Evolutionary conservation across 2,113 vertebrate species (phyloP).

Genomic region (Siniperca chuatsi): DNA sequence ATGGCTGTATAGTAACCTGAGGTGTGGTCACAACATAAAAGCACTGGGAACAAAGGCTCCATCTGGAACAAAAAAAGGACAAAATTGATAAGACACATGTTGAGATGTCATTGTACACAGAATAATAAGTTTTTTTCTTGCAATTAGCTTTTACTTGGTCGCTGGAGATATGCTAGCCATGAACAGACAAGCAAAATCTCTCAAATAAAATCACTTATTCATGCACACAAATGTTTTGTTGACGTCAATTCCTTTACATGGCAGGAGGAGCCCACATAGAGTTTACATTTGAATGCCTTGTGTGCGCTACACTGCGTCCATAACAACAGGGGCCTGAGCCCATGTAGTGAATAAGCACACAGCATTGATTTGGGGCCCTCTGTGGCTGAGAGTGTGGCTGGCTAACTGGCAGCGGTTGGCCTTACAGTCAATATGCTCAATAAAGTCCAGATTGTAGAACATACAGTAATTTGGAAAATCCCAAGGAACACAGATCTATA

Average conservation of each 20-base stretch:
- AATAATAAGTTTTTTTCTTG: neutral
- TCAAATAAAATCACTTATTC: neutral
- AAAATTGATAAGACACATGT: constrained; percentile 5
- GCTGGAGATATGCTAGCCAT: neutral
- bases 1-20: constrained; percentile 40
- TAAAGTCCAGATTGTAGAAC: constrained; percentile 58
- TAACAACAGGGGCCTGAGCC: constrained; percentile 34
- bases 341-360: constrained; percentile 39
- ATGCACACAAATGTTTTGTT: neutral
- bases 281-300: constrained; percentile 1
- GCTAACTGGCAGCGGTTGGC: constrained; percentile 57
- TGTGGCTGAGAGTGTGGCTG: constrained; percentile 36
- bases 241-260: constrained; percentile 25
- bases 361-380: constrained; percentile 57
- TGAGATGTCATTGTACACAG: neutral
- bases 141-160: neutral
- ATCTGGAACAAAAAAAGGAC: constrained; percentile 40
- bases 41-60: constrained; percentile 55
- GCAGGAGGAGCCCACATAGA: neutral
- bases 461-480: constrained; percentile 62
- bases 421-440: constrained; percentile 73
- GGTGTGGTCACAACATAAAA: constrained; percentile 24
- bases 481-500: constrained; percentile 51
- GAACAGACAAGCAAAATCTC: neutral
- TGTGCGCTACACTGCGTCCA: neutral